phyloP scores from a whole-genome alignment of 2,113 vertebrate species.

The Coracopsis vasa region DNA sequence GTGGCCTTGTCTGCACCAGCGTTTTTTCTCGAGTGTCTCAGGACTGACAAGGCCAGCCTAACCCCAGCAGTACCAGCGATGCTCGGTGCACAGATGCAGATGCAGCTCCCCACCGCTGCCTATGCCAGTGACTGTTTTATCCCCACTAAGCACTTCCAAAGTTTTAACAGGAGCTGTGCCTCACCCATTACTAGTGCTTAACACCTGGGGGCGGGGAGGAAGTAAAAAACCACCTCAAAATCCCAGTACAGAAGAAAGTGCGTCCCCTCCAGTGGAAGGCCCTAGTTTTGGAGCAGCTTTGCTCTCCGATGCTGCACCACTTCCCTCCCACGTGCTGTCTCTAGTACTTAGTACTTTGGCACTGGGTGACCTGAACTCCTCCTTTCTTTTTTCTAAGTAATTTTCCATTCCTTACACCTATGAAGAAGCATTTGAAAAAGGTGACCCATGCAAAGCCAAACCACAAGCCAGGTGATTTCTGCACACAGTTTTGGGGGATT shows the following conservation, averaged over 20 bases:
- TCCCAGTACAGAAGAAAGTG: neutral
- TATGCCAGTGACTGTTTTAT: neutral
- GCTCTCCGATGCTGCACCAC: neutral
- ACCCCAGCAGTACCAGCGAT: neutral
- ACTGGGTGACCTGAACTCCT: neutral
- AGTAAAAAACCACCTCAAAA: neutral
- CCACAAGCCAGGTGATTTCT: neutral
- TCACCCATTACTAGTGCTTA: neutral
- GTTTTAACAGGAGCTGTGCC: neutral
- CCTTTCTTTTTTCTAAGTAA: neutral
- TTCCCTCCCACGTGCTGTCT: neutral
- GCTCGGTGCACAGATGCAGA: neutral
- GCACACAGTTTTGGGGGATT: fast-evolving
- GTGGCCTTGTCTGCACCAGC: neutral
- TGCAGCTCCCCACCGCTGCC: neutral
- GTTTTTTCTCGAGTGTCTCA: neutral
- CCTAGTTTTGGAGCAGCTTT: neutral
- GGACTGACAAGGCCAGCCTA: neutral
- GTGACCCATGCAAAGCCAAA: neutral
- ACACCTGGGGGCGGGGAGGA: neutral
- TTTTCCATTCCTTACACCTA: neutral
- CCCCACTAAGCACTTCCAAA: neutral
- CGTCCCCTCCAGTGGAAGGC: neutral
- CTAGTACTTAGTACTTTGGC: neutral
- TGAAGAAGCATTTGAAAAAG: neutral